Evolutionary conservation across 2,888 invertebrate species (phyloP).

Genomic region (Erpobdella octoculata): DNA sequence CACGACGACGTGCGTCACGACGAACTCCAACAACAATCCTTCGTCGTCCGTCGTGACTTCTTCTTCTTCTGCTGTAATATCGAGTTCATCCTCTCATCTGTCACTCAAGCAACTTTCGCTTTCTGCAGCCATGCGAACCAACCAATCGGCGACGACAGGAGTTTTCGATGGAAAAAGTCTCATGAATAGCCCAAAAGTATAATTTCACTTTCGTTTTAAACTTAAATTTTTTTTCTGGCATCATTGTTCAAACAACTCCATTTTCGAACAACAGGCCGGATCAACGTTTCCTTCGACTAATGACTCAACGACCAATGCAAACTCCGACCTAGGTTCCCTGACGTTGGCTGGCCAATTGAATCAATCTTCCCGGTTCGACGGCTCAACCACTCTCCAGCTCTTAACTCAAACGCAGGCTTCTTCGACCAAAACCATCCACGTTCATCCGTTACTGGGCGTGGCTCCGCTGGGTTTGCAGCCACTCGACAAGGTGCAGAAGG

Average conservation of each 20-base stretch:
- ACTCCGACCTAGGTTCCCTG: not conserved
- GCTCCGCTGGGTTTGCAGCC: slow-evolving; percentile 89
- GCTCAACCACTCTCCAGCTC: not conserved
- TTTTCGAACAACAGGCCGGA: too few relatives aligned
- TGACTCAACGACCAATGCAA: not conserved
- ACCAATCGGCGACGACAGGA: not conserved
- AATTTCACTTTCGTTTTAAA: too few relatives aligned
- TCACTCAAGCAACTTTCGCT: slow-evolving; percentile 14
- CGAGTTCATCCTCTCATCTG: not conserved
- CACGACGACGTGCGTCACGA: not conserved
- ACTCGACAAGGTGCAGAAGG: slow-evolving; percentile 61
- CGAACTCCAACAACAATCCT: not conserved
- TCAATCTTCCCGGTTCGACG: not conserved
- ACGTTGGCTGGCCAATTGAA: not conserved
- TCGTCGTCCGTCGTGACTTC: not conserved
- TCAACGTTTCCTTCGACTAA: too few relatives aligned
- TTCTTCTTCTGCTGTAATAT: not conserved
- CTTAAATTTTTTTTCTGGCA: too few relatives aligned
- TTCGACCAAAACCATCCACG: not conserved
- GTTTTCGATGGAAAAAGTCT: not conserved
- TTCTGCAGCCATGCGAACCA: not conserved
- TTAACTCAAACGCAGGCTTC: not conserved
- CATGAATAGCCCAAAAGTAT: too few relatives aligned
- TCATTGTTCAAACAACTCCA: too few relatives aligned
- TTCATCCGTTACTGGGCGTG: slow-evolving; percentile 68